These are phyloP conservation scores for Brachyalestes nurse DNA, from an alignment of 2,797 vertebrate species.

Conservation along the genomic window DNA sequence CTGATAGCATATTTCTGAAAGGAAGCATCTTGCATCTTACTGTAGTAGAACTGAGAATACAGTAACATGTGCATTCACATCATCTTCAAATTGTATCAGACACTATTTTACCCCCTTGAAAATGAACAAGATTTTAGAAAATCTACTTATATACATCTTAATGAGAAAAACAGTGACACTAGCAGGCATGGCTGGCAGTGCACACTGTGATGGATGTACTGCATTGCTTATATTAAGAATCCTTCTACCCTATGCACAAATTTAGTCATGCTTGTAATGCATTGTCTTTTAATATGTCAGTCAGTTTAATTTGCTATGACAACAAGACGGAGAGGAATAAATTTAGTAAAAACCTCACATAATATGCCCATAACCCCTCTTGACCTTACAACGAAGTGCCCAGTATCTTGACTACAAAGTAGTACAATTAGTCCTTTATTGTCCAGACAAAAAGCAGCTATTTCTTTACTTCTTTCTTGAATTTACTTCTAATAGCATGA, in stretches of 20 bases:
- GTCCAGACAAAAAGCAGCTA: no score
- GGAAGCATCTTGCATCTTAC: no score
- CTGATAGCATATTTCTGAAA: no score
- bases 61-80: no score
- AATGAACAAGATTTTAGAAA: no score
- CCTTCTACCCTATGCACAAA: background rate
- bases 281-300: background rate
- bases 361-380: background rate
- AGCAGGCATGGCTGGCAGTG: background rate
- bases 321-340: background rate
- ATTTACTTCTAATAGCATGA: background rate
- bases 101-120: no score
- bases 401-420: background rate
- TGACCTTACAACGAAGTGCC: no score
- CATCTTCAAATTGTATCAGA: no score
- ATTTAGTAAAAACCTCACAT: background rate
- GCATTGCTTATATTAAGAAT: background rate
- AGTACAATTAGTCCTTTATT: no score
- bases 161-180: background rate
- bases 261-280: background rate
- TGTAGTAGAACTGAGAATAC: no score
- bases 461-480: background rate
- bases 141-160: no score
- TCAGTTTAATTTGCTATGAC: background rate
- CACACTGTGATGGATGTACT: background rate